Evolutionary conservation across 1,140 invertebrate genomes (phyloP).

Genomic region (Wiebesia pumilae): DNA sequence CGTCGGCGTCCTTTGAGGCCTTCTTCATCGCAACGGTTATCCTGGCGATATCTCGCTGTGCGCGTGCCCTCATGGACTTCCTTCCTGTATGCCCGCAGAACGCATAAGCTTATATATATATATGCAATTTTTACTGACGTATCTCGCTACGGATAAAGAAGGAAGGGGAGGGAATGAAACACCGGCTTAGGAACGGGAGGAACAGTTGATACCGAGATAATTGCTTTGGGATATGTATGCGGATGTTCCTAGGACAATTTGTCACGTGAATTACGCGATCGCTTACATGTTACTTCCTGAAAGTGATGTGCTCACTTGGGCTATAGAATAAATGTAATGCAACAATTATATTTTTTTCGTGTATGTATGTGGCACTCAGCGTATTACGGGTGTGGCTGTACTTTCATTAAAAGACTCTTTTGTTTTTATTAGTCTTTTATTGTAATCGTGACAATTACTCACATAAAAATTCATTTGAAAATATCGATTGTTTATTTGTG

Average conservation of each 20-base stretch:
- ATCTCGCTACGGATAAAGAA: not conserved
- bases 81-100: conserved; percentile 17
- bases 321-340: not conserved
- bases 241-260: conserved; percentile 16
- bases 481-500: not conserved
- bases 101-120: not conserved
- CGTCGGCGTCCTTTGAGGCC: conserved; percentile 42
- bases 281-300: not conserved
- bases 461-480: no score
- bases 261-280: not conserved
- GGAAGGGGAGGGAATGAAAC: not conserved
- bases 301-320: not conserved
- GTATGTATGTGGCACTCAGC: not conserved
- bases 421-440: no score
- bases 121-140: not conserved
- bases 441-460: no score
- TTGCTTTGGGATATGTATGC: not conserved
- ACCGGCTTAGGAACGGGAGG: conserved; percentile 33
- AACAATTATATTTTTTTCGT: not conserved
- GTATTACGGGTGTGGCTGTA: not conserved
- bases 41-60: conserved; percentile 26
- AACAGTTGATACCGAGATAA: not conserved
- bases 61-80: conserved; percentile 35
- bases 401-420: not conserved
- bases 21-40: not conserved